Conservation (phyloP, 2,797 vertebrate species). For the Kryptopterus vitreolus region DNA sequence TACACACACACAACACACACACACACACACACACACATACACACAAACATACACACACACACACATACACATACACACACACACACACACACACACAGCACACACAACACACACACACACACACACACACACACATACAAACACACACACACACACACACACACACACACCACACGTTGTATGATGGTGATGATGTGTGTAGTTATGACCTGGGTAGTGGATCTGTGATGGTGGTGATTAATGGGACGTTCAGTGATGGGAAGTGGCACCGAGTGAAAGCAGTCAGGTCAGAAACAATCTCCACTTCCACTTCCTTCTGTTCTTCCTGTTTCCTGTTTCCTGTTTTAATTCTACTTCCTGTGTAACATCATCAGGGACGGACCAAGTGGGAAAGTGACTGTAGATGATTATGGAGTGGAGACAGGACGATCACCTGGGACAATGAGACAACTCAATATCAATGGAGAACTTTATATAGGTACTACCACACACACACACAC, state of each 20-base stretch:
- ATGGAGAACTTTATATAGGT: slow-evolving; percentile 90
- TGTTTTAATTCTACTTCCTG: neutral
- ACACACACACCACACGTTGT: neutral
- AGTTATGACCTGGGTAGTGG: slow-evolving; percentile 96
- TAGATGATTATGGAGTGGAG: slow-evolving; percentile 93
- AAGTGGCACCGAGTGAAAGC: slow-evolving; percentile 95
- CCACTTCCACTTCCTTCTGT: neutral
- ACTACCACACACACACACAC: slow-evolving; percentile 58
- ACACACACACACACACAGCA: neutral
- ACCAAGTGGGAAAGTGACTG: slow-evolving; percentile 90
- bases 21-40: neutral
- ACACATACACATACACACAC: neutral
- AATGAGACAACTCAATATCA: slow-evolving; percentile 96
- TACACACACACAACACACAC: neutral
- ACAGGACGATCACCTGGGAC: slow-evolving; percentile 87
- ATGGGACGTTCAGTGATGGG: slow-evolving; percentile 88
- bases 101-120: neutral
- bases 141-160: neutral
- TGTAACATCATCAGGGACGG: slow-evolving; percentile 78
- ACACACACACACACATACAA: neutral
- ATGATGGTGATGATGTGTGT: slow-evolving; percentile 14
- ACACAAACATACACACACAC: neutral
- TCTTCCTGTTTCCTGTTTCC: neutral
- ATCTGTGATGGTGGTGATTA: slow-evolving; percentile 76
- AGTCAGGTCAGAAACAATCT: slow-evolving; percentile 75